Conservation (phyloP, 2,113 vertebrate species). For the Campylorhamphus procurvoides region DNA sequence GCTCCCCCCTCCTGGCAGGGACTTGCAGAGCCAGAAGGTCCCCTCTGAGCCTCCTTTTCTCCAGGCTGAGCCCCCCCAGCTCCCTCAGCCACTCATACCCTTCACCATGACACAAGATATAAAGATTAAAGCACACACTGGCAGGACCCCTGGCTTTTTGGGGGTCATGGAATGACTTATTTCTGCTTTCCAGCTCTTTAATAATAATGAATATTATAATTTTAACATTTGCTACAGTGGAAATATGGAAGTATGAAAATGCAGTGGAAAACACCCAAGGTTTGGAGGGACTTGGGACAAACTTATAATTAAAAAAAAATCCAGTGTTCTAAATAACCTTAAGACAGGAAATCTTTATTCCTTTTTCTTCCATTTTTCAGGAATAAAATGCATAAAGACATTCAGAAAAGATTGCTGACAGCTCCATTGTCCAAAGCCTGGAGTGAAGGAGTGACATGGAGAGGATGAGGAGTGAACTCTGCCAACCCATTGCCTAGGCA, state of each 20-base stretch:
- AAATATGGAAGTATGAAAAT: neutral
- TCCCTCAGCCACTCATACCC: rapidly evolving
- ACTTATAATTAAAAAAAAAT: neutral
- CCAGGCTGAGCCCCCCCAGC: neutral
- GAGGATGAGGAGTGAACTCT: neutral
- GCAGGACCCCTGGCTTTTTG: neutral
- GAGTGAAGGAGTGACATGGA: neutral
- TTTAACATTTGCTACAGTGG: neutral
- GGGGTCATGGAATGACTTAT: neutral
- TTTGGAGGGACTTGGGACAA: neutral
- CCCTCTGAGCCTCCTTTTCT: neutral
- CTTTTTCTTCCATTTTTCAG: neutral
- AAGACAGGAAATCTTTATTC: neutral
- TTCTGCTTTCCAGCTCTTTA: neutral
- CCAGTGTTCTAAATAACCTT: neutral
- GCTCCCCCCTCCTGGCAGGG: neutral
- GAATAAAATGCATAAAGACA: neutral
- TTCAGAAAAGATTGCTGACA: neutral
- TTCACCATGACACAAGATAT: neutral
- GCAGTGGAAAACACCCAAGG: neutral
- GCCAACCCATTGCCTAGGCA: neutral
- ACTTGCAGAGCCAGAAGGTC: neutral
- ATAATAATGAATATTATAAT: neutral
- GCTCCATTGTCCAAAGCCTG: neutral
- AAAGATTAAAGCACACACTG: neutral